Base-by-base conservation (phyloP, 2,888 invertebrate species). In the Ferdinandea cuprea region DNA sequence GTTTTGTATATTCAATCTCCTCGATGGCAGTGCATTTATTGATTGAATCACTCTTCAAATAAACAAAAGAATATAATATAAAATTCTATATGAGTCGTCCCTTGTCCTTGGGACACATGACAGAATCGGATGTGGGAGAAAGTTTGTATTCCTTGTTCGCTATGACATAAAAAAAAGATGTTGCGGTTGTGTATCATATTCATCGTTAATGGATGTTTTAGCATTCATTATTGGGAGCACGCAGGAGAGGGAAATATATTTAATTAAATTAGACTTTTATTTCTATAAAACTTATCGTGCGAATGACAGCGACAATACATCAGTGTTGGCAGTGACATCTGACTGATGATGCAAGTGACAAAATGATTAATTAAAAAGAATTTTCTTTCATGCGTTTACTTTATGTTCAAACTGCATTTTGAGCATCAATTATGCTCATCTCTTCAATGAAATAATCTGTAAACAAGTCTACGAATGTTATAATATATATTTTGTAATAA, bases 1-100 rank as follows among this genome's bases (percentile, higher is more conserved):
- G 17, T 17, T 44, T 17, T 9, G n/a, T n/a, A n/a, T n/a, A n/a
- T 44, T 44, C 17, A 17, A 44, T 44, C 25, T 66, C 25, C 37
- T 61, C 77, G 71, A 61, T 71, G 63, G 52, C 42, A 71, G 77
- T 76, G 54, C 71, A 77, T 66, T 68, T 83, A 83, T 77, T 76
- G 77, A 77, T 81, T 76, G 46, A 81, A 76, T 71, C 50, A 65
- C 19, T 80, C 46, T 52, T 50, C 50, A 63, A 63, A 74, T 42
- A 73, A 46, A n/a, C 3, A 25, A 21, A 5, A 6, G 6, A 19
- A 44, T 17, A 44, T 19, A 44, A 11, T 11, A 17, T 42, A 58
- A 58, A 50, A 42, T 71, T 71, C 56, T 50, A 48, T 69, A 37
- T 50, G 48, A 50, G n/a, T 13, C 5, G 59, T n/a, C 30, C 30